Evolutionary conservation across 2,888 invertebrate species (phyloP).

Genomic region (Pandemis corylana): DNA sequence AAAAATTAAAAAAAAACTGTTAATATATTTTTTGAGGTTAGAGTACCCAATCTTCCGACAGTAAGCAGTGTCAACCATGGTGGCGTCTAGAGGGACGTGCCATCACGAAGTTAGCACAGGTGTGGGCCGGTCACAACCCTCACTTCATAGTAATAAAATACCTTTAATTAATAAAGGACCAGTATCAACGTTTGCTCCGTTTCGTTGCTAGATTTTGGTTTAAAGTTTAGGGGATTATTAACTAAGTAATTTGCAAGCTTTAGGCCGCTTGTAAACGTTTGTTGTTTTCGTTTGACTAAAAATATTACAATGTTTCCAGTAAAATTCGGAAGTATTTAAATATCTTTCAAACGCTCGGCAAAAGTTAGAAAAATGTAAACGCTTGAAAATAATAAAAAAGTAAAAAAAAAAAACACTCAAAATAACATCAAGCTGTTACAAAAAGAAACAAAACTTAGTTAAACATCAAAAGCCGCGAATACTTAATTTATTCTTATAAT

Average conservation of each 20-base stretch:
- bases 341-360: too few relatives aligned
- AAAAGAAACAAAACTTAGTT: conserved; percentile 17
- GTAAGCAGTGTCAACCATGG: conserved; percentile 44
- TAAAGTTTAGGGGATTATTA: not conserved
- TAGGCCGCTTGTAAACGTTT: too few relatives aligned
- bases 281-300: too few relatives aligned
- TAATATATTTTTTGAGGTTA: not conserved
- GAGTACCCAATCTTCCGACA: conserved; percentile 31
- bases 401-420: not conserved
- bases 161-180: conserved; percentile 34
- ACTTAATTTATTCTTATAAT: conserved; percentile 40
- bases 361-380: too few relatives aligned
- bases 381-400: not conserved
- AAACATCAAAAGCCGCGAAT: conserved; percentile 15
- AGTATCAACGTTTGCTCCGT: conserved; percentile 1
- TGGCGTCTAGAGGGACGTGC: conserved; percentile 26
- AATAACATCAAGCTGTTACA: not conserved
- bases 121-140: conserved; percentile 45
- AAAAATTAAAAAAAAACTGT: too few relatives aligned
- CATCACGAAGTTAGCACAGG: conserved; percentile 57
- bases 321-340: too few relatives aligned
- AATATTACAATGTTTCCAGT: too few relatives aligned
- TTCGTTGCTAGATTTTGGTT: not conserved
- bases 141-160: conserved; percentile 36
- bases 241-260: too few relatives aligned